Conservation (phyloP, 2,797 vertebrate genomes). For the Liasis olivaceus region DNA sequence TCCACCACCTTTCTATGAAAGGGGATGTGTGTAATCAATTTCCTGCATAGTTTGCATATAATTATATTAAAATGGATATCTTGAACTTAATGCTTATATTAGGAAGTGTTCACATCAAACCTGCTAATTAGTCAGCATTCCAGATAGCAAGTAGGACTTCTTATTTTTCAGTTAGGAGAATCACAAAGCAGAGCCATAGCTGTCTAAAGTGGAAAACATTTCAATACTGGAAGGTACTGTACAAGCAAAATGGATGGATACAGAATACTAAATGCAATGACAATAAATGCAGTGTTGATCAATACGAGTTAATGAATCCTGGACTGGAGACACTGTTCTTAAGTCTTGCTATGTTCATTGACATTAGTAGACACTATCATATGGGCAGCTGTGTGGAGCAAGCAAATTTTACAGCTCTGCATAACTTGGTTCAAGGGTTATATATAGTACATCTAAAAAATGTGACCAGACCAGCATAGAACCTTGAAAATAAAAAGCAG, state of each 20-base stretch:
- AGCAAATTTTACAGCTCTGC: conserved; percentile 26
- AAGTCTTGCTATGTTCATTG: not conserved
- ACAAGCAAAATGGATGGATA: not conserved
- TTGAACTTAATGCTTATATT: not conserved
- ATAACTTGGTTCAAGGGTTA: conserved; percentile 46
- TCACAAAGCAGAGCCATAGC: not conserved
- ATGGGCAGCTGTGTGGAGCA: not conserved
- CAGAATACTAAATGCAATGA: not conserved
- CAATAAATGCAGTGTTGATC: not conserved
- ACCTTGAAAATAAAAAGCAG: conserved; percentile 41
- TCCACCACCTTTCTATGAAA: not conserved
- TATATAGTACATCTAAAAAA: fast-evolving
- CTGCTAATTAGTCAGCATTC: not conserved
- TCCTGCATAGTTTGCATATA: not conserved
- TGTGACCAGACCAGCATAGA: conserved; percentile 34
- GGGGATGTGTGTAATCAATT: not conserved
- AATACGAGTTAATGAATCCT: conserved; percentile 18
- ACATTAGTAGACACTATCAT: not conserved
- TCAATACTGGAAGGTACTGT: not conserved
- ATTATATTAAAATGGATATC: not conserved
- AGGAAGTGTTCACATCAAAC: not conserved
- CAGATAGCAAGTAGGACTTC: not conserved
- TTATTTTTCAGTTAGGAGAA: not conserved
- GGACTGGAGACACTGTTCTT: not conserved
- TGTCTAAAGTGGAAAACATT: not conserved